Percentiles rank a stretch among this genome's conserved stretches.
phyloP scores from a whole-genome alignment of 1,140 invertebrate species.

The Dermatophagoides farinae region DNA sequence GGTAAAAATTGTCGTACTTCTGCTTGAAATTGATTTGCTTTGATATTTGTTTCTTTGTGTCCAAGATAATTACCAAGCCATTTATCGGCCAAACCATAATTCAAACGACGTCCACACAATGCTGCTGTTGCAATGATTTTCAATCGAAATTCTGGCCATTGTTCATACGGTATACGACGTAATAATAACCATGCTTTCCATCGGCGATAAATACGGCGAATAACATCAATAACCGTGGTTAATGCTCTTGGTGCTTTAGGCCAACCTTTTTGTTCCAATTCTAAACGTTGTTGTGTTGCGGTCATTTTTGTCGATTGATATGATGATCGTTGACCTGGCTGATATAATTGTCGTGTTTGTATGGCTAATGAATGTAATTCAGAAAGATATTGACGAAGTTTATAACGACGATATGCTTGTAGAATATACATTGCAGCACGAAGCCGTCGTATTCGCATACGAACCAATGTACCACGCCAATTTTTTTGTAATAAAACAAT shows the following conservation, averaged over 20 bases:
- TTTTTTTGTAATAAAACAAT: slow-evolving; percentile 78
- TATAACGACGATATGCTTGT: slow-evolving; percentile 60
- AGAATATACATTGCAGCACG: slow-evolving; percentile 61
- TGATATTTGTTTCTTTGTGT: slow-evolving; percentile 50
- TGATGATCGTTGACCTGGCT: neutral
- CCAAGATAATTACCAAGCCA: slow-evolving; percentile 85
- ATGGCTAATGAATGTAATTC: slow-evolving; percentile 29
- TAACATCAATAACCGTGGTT: neutral
- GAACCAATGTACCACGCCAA: slow-evolving; percentile 59
- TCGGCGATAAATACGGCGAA: slow-evolving; percentile 13
- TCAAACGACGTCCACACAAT: slow-evolving; percentile 44
- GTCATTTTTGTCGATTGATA: no score
- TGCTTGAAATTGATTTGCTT: slow-evolving; percentile 43
- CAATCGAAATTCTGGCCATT: slow-evolving; percentile 60
- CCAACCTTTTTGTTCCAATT: slow-evolving; percentile 33
- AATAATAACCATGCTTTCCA: slow-evolving; percentile 78
- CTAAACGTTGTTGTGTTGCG: neutral
- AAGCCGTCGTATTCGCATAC: slow-evolving; percentile 58
- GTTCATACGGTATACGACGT: slow-evolving; percentile 48
- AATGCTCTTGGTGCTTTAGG: slow-evolving; percentile 48
- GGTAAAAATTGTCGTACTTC: slow-evolving; percentile 43
- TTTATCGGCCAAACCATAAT: slow-evolving; percentile 59
- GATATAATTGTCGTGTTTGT: slow-evolving; percentile 1
- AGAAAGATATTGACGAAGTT: slow-evolving; percentile 52
- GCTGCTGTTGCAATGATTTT: slow-evolving; percentile 61